Conservation (phyloP, 2,113 vertebrate genomes). For the Atrichornis clamosus region DNA sequence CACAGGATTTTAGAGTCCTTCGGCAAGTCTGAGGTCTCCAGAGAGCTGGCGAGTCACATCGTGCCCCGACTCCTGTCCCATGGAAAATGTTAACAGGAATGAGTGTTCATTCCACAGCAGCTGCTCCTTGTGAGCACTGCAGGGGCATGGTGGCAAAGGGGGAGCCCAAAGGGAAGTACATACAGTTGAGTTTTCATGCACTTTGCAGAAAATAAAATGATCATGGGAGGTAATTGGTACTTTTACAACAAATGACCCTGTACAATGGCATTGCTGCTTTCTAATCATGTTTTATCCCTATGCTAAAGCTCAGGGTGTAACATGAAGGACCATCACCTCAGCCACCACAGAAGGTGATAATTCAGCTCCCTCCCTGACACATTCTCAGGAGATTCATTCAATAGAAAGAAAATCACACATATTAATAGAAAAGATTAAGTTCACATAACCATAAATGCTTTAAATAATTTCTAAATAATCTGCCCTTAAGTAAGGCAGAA, state of each 20-base stretch:
- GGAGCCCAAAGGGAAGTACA: neutral
- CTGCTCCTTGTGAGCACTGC: neutral
- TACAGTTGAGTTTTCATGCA: fast-evolving
- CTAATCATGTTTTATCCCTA: neutral
- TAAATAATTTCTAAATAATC: neutral
- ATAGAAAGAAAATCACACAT: neutral
- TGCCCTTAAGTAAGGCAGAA: neutral
- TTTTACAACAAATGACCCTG: neutral
- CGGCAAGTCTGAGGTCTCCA: neutral
- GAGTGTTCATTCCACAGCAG: neutral
- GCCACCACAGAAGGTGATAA: neutral
- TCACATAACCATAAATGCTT: neutral
- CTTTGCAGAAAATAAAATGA: neutral
- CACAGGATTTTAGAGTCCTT: neutral
- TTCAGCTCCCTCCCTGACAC: neutral
- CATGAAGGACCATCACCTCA: neutral
- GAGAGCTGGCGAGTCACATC: fast-evolving
- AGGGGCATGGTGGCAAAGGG: fast-evolving
- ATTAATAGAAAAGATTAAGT: neutral
- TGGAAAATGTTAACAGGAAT: fast-evolving
- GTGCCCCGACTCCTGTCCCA: neutral
- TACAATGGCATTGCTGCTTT: neutral
- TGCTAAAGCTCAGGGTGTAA: neutral
- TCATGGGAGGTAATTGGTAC: neutral
- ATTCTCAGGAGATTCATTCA: neutral